Percentiles rank a stretch among this genome's conserved stretches.
Conservation (phyloP, 2,113 vertebrate genomes). For the Haemorhous mexicanus region DNA sequence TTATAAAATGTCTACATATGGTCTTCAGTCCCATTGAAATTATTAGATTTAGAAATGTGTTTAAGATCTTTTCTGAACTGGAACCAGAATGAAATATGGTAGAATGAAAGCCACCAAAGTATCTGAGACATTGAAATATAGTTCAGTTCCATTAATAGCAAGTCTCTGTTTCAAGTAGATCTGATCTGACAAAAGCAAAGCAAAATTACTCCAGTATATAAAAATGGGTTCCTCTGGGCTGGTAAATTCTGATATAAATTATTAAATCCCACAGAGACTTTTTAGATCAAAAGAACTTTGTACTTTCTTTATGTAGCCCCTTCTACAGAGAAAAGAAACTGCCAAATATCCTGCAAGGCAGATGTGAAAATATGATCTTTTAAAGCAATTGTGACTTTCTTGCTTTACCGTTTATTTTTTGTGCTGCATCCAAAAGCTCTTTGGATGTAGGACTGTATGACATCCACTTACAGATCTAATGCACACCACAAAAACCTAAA, state of each 20-base stretch:
- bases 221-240: conserved; percentile 40
- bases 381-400: background rate
- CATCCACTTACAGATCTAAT: background rate
- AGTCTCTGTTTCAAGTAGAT: background rate
- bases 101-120: conserved; percentile 20
- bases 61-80: conserved; percentile 9
- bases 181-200: conserved; percentile 13
- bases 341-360: conserved; percentile 32
- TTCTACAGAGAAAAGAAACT: conserved; percentile 26
- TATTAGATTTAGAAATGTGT: background rate
- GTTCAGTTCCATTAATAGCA: conserved; percentile 20
- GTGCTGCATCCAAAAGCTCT: background rate
- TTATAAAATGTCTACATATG: background rate
- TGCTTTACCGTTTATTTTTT: background rate
- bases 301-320: conserved; percentile 30
- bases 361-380: conserved; percentile 29
- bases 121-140: conserved; percentile 4
- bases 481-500: background rate
- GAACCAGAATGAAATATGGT: background rate
- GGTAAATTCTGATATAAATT: conserved; percentile 55
- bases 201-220: conserved; percentile 22
- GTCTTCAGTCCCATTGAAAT: background rate
- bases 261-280: conserved; percentile 30
- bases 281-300: conserved; percentile 49
- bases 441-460: background rate